Conservation (phyloP, 2,888 invertebrate species). For the Drosophila pullipes region DNA sequence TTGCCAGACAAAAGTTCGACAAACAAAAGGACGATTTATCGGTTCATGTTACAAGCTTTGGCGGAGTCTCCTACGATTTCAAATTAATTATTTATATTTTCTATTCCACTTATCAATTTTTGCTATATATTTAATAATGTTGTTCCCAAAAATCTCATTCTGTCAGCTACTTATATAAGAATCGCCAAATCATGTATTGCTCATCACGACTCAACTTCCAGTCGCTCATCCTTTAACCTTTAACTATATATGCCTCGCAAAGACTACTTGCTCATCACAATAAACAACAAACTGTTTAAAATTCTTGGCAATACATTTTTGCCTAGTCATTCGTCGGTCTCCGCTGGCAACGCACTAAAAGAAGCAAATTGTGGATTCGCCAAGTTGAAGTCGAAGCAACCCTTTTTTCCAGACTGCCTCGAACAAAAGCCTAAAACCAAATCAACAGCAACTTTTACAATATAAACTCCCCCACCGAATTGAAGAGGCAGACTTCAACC, state of each 20-base stretch:
- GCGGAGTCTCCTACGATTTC: fast-evolving
- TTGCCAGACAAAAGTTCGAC: background rate
- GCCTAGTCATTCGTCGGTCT: constrained; percentile 38
- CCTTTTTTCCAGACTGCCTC: constrained; percentile 30
- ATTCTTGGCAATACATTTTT: constrained; percentile 14
- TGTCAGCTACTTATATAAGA: background rate
- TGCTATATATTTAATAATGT: background rate
- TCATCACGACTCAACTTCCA: background rate
- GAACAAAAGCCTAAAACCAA: constrained; percentile 64
- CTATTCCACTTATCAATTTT: fast-evolving
- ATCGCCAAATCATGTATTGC: background rate
- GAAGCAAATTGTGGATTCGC: constrained; percentile 26
- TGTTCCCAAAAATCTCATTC: background rate
- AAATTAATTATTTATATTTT: background rate
- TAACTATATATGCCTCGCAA: background rate
- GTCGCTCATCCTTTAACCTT: background rate
- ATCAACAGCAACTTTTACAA: constrained; percentile 67
- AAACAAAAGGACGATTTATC: background rate
- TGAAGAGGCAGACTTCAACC: constrained; percentile 37
- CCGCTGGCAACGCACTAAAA: constrained; percentile 45
- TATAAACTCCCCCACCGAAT: constrained; percentile 23
- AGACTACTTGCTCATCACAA: background rate
- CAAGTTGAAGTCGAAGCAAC: constrained; percentile 28
- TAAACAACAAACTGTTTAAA: constrained; percentile 17
- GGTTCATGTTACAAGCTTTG: background rate